phyloP scores from a whole-genome alignment of 2,797 vertebrate species.

The Ibycter americanus region DNA sequence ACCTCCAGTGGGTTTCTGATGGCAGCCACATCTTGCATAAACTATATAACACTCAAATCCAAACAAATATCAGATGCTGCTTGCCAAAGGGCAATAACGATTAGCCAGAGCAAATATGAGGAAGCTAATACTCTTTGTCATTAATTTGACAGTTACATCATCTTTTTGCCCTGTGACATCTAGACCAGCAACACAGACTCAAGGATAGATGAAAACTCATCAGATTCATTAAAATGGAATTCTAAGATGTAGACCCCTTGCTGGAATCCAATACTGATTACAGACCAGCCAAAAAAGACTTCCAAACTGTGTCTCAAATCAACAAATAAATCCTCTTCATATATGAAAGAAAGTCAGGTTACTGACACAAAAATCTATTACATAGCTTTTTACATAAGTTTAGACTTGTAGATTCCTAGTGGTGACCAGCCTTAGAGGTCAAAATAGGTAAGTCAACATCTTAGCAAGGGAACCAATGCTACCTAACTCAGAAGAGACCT shows the following conservation, averaged over 20 bases:
- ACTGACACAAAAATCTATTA: neutral
- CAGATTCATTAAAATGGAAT: neutral
- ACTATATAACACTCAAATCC: neutral
- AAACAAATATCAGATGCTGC: neutral
- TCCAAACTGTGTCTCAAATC: neutral
- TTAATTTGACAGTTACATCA: neutral
- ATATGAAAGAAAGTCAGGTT: neutral
- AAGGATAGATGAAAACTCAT: neutral
- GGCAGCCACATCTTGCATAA: neutral
- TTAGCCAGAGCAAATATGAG: neutral
- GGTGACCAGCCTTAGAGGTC: neutral
- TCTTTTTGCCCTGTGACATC: neutral
- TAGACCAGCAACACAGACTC: neutral
- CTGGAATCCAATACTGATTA: slow-evolving; percentile 16
- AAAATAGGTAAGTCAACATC: neutral
- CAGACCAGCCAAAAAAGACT: neutral
- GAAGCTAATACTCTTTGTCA: neutral
- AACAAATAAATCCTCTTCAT: neutral
- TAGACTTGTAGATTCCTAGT: neutral
- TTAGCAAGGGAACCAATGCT: neutral
- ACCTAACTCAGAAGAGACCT: neutral
- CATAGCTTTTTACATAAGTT: neutral
- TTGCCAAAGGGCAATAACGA: neutral
- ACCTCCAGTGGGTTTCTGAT: neutral
- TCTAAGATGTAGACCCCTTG: neutral